Evolutionary conservation across 1,140 invertebrate genomes (phyloP).

Genomic region (Anoplolepis gracilipes): DNA sequence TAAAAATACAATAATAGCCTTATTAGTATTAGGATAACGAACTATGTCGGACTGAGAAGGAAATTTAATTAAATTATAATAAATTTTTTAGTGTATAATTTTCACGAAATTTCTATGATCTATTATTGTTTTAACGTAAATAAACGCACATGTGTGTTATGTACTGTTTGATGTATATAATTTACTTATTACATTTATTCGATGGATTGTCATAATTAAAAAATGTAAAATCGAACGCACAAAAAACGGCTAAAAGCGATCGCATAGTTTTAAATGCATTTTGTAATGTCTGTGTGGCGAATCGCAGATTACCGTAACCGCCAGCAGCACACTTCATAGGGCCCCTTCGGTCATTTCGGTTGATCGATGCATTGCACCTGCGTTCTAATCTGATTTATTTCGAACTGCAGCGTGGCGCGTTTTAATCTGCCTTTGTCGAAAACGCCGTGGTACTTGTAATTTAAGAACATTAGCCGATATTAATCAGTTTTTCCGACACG

Average conservation of each 20-base stretch:
- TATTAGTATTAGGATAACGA: neutral
- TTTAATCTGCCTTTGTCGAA: slow-evolving; percentile 68
- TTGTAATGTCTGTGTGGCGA: slow-evolving; percentile 30
- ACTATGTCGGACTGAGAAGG: neutral
- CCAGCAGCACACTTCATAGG: slow-evolving; percentile 21
- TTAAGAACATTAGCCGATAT: slow-evolving; percentile 62
- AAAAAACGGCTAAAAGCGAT: slow-evolving; percentile 46
- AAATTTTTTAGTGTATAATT: neutral
- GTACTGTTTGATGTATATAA: neutral
- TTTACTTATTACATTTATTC: neutral
- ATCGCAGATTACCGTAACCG: slow-evolving; percentile 45
- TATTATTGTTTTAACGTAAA: slow-evolving; percentile 2
- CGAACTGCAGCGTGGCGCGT: slow-evolving; percentile 34
- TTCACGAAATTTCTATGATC: neutral
- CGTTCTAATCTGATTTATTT: slow-evolving; percentile 72
- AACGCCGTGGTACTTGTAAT: slow-evolving; percentile 63
- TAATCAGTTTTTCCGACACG: neutral
- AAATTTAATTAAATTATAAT: neutral
- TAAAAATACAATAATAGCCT: neutral
- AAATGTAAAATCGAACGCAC: neutral
- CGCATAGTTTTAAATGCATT: slow-evolving; percentile 20
- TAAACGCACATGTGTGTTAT: neutral
- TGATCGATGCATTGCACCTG: slow-evolving; percentile 74
- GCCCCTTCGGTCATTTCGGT: slow-evolving; percentile 67
- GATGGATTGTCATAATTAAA: slow-evolving; percentile 24